Evolutionary conservation across 2,888 invertebrate species (phyloP), one percentile per base, ranked within the genome.

Genomic region (Tetheella fluctuosa): DNA sequence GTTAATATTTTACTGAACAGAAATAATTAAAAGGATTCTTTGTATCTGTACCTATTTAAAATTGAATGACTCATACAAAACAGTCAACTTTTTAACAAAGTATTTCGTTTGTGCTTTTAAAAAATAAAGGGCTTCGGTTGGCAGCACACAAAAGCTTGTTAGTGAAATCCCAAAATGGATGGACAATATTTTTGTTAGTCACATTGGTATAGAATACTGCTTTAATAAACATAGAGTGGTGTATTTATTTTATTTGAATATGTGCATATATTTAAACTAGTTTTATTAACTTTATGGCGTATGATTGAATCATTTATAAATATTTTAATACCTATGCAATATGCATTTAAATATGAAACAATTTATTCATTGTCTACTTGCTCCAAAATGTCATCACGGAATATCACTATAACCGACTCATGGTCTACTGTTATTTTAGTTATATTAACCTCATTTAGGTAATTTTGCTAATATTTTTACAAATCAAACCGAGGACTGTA

Each of bases 1-100:
- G 8, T 30, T 5, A 15, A 15, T 5, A 15, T 37, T 37, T 37
- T 2, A 37, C 7, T 15, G 15, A 2, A 37, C 37, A 37, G 5
- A 15, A 37, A 37, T 15, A 5, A 15, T 15, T 37, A 37, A 37
- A 15, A 15, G 37, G 15, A 2, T 37, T 37, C 15, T 15, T 20
- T 23, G 52, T 23, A 12, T 1, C 20, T 52, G 52, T 52, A 25
- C 5, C 15, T 23, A 52, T 25, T 52, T 58, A 58, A 37, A 28
- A 42, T 53, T 52, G 23, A 39, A n/a, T 37, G 54, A 25, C 17
- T 70, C 67, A 68, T 62, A 58, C 65, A 67, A 70, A 64, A 64
- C 63, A 67, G 73, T 42, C 6, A 2, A 48, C n/a, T 20, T 48
- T 48, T 34, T 34, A 12, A 34, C 10, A 48, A 48, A 48, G 48